Percentiles rank a stretch among this genome's conserved stretches.
phyloP scores from a whole-genome alignment of 2,113 vertebrate species.

The Mellivora capensis region DNA sequence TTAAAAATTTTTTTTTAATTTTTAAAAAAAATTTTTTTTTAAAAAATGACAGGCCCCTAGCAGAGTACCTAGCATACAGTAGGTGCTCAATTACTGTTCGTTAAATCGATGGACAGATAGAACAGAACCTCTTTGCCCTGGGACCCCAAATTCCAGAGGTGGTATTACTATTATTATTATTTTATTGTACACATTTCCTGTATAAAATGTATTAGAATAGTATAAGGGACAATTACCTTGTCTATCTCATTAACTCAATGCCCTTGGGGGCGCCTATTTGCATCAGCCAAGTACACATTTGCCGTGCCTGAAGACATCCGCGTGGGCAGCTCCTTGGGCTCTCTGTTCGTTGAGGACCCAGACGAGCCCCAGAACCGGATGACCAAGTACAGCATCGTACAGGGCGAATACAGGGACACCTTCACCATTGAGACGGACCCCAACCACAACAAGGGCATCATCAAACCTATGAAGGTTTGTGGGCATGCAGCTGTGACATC shows the following conservation, averaged over 20 bases:
- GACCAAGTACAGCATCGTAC: slow-evolving; percentile 86
- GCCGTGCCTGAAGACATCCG: slow-evolving; percentile 87
- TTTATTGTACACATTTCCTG: neutral
- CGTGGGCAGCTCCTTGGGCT: slow-evolving; percentile 83
- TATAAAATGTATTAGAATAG: neutral
- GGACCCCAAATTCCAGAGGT: neutral
- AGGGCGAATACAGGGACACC: slow-evolving; percentile 69
- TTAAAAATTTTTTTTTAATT: too few relatives aligned
- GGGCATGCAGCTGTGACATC: fast-evolving
- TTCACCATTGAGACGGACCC: slow-evolving; percentile 84
- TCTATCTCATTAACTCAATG: slow-evolving; percentile 47
- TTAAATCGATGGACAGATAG: neutral
- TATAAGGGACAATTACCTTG: neutral
- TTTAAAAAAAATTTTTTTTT: too few relatives aligned
- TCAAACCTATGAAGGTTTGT: slow-evolving; percentile 89
- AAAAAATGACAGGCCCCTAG: neutral
- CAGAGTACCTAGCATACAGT: neutral
- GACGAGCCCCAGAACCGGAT: slow-evolving; percentile 92
- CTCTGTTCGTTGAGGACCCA: slow-evolving; percentile 85
- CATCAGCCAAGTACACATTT: slow-evolving; percentile 84
- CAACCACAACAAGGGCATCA: slow-evolving; percentile 86
- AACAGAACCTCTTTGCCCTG: neutral
- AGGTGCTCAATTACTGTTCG: neutral
- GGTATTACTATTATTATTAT: neutral
- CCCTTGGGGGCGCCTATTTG: neutral